These are phyloP conservation scores for Chrysotoxum bicinctum DNA, from an alignment of 2,888 invertebrate genomes.

Conservation along the genomic window DNA sequence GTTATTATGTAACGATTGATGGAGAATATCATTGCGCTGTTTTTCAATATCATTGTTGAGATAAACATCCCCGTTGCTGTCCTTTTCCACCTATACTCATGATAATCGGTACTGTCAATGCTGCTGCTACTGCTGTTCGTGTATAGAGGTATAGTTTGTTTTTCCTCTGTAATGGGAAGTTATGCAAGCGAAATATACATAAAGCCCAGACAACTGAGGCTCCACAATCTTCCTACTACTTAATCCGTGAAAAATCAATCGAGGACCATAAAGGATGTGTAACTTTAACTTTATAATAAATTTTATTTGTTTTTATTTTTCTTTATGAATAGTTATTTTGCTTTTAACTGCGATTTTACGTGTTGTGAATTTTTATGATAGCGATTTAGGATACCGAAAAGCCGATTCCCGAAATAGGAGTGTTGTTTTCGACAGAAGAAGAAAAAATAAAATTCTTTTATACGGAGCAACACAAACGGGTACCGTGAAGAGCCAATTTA, in stretches of 20 bases:
- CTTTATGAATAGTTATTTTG: neutral
- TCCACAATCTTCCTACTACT: constrained; percentile 26
- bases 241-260: constrained; percentile 66
- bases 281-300: constrained; percentile 1
- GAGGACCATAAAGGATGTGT: constrained; percentile 19
- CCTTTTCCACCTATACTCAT: constrained; percentile 24
- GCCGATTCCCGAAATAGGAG: constrained; percentile 40
- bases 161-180: constrained; percentile 45
- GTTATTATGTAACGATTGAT: constrained; percentile 57
- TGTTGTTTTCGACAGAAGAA: neutral
- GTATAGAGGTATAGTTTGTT: constrained; percentile 28
- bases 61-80: constrained; percentile 46
- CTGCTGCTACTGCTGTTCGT: neutral
- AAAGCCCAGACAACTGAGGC: constrained; percentile 48
- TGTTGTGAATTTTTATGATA: constrained; percentile 30
- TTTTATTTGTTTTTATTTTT: neutral
- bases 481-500: neutral
- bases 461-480: constrained; percentile 29
- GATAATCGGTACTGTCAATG: constrained; percentile 21
- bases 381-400: constrained; percentile 41
- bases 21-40: constrained; percentile 27
- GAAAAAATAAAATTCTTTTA: neutral
- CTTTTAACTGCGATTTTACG: constrained; percentile 22
- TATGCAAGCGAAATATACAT: constrained; percentile 63
- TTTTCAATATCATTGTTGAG: constrained; percentile 44